Conservation (phyloP, 2,113 vertebrate species). For the Epinephelus lanceolatus region DNA sequence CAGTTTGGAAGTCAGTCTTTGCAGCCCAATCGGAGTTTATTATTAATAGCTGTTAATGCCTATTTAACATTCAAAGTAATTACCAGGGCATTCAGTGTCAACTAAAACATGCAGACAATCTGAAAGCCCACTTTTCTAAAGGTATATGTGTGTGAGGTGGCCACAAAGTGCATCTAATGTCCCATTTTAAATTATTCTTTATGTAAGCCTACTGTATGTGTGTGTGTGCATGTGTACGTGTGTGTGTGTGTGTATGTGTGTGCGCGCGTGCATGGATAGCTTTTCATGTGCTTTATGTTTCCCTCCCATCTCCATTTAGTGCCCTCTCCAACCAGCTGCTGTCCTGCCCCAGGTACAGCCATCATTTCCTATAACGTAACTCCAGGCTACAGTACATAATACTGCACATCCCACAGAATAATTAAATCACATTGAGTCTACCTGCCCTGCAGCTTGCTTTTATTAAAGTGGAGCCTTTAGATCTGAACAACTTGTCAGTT, state of each 20-base stretch:
- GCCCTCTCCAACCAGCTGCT: conserved; percentile 75
- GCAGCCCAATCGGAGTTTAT: background rate
- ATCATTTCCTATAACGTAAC: conserved; percentile 17
- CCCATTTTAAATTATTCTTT: conserved; percentile 2
- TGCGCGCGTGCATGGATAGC: conserved; percentile 30
- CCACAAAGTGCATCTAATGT: conserved; percentile 11
- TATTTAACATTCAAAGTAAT: conserved; percentile 1
- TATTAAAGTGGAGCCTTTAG: conserved; percentile 3
- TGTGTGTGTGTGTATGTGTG: background rate
- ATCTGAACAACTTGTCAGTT: background rate
- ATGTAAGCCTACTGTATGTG: background rate
- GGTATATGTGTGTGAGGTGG: background rate
- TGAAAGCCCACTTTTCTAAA: background rate
- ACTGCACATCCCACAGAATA: conserved; percentile 31
- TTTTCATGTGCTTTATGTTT: conserved; percentile 66
- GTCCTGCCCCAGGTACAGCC: conserved; percentile 77
- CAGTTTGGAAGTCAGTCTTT: background rate
- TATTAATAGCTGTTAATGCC: background rate
- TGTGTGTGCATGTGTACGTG: background rate
- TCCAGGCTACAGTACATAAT: background rate
- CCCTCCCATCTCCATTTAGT: conserved; percentile 74
- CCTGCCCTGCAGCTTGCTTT: conserved; percentile 21
- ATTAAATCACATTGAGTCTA: background rate
- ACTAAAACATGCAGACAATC: background rate
- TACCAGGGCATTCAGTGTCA: background rate